phyloP scores from a whole-genome alignment of 1,140 invertebrate species.

The Arion vulgaris region DNA sequence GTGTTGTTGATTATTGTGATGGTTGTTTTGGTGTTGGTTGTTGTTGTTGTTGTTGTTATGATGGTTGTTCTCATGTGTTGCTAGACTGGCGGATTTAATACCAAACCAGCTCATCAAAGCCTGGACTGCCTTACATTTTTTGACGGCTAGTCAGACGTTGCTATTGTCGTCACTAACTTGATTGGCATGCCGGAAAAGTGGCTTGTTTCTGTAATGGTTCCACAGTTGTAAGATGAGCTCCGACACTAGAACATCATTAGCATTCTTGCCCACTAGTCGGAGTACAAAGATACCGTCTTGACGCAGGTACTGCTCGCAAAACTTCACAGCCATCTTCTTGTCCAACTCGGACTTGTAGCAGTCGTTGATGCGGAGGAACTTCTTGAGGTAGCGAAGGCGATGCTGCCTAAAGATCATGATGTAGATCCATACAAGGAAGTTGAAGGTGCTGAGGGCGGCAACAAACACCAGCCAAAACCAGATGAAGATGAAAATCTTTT shows the following conservation, averaged over 20 bases:
- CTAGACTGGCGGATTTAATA: conserved; percentile 45
- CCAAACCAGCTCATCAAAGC: conserved; percentile 47
- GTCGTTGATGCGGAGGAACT: conserved; percentile 72
- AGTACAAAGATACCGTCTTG: conserved; percentile 75
- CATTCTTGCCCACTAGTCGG: conserved; percentile 74
- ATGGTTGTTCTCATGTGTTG: not conserved
- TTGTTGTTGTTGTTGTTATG: conserved; percentile 20
- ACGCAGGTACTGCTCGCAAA: conserved; percentile 75
- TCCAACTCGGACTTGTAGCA: conserved; percentile 69
- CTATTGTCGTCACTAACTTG: conserved; percentile 68
- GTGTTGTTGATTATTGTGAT: not conserved
- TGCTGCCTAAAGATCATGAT: conserved; percentile 70
- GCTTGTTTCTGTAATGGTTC: conserved; percentile 71
- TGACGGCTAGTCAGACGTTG: conserved; percentile 69
- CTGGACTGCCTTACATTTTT: conserved; percentile 57
- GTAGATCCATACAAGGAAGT: conserved; percentile 72
- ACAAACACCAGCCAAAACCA: conserved; percentile 77
- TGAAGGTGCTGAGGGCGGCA: conserved; percentile 72
- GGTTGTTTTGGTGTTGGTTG: conserved; percentile 4
- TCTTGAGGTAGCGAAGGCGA: conserved; percentile 71
- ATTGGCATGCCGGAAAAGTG: conserved; percentile 68
- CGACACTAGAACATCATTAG: conserved; percentile 75
- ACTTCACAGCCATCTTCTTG: conserved; percentile 71
- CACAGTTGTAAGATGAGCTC: conserved; percentile 75
- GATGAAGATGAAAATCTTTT: conserved; percentile 77